phyloP scores from a whole-genome alignment of 2,888 invertebrate genomes.

The Cantharis rustica region DNA sequence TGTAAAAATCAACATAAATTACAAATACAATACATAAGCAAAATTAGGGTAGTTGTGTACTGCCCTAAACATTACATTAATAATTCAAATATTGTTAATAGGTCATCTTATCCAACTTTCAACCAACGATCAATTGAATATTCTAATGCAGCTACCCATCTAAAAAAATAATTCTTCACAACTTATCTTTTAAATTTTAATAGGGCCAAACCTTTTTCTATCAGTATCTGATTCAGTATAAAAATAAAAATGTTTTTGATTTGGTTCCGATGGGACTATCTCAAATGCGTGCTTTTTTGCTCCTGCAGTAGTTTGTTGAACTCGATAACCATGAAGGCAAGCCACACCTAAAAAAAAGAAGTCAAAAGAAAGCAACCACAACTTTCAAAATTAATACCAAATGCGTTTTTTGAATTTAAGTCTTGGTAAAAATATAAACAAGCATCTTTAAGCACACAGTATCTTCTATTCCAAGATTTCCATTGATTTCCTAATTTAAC shows the following conservation, averaged over 20 bases:
- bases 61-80: background rate
- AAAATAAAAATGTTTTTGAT: slow-evolving; percentile 88
- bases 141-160: slow-evolving; percentile 92
- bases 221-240: slow-evolving; percentile 94
- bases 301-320: slow-evolving; percentile 82
- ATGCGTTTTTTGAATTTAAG: slow-evolving; percentile 83
- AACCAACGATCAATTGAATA: slow-evolving; percentile 89
- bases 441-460: slow-evolving; percentile 94
- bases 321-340: slow-evolving; percentile 91
- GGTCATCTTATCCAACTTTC: slow-evolving; percentile 57
- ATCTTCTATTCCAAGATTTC: slow-evolving; percentile 89
- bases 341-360: slow-evolving; percentile 72
- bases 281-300: slow-evolving; percentile 92
- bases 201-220: slow-evolving; percentile 75
- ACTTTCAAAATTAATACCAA: slow-evolving; percentile 65
- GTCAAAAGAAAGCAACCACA: background rate
- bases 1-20: slow-evolving; percentile 5
- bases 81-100: slow-evolving; percentile 6
- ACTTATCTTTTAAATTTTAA: background rate
- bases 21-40: slow-evolving; percentile 20
- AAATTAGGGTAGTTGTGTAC: slow-evolving; percentile 11
- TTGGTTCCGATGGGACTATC: slow-evolving; percentile 84
- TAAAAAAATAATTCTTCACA: slow-evolving; percentile 55
- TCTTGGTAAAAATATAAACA: slow-evolving; percentile 93
- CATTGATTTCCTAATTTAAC: slow-evolving; percentile 85